Evolutionary conservation across 2,113 vertebrate genomes (phyloP), one percentile per base, ranked within the genome.

Genomic region (Ctenomys sociabilis): DNA sequence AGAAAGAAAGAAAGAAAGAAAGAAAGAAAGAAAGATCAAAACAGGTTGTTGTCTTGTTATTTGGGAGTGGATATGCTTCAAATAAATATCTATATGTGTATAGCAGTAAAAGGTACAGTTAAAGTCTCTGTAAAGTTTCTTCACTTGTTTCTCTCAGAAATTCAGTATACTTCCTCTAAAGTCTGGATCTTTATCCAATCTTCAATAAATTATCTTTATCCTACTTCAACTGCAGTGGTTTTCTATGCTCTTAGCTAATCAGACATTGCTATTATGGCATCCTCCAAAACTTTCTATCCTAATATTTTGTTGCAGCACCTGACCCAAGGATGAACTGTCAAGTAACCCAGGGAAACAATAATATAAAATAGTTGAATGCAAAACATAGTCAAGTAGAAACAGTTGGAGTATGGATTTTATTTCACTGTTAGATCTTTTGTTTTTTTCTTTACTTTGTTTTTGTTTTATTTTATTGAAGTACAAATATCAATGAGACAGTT

Each of bases 61-160:
- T 30, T 26, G 5, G 11, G 16, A 1, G 0, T 40, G 0, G 32
- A 0, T 89, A 1, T 52, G 22, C 9, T 49, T 43, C 43, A 63
- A 7, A 43, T 26, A 77, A 86, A 59, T 89, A 89, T 78, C 68
- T 87, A 4, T 61, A 59, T 75, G 1, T 12, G 14, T 19, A 32
- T 9, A 1, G 26, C 17, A 59, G 13, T 22, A 30, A 87, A 21
- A 28, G 12, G 4, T 19, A 78, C 12, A 26, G 3, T 52, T 83
- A 16, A 90, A 4, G 1, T 64, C 7, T 80, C 4, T 54, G 28
- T 32, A 75, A 17, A 77, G n/a, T 19, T 32, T 26, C 5, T 37
- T 57, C 52, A 61, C 2, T 68, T 37, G 28, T 12, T 75, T 0
- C 9, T 64, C 87, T 63, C 52, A 91, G 84, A 61, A 85, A 70